A percentile compares a stretch with the other conserved stretches of the same genome.
Conservation (phyloP, 2,113 vertebrate species). For the Zosterops japonicus region DNA sequence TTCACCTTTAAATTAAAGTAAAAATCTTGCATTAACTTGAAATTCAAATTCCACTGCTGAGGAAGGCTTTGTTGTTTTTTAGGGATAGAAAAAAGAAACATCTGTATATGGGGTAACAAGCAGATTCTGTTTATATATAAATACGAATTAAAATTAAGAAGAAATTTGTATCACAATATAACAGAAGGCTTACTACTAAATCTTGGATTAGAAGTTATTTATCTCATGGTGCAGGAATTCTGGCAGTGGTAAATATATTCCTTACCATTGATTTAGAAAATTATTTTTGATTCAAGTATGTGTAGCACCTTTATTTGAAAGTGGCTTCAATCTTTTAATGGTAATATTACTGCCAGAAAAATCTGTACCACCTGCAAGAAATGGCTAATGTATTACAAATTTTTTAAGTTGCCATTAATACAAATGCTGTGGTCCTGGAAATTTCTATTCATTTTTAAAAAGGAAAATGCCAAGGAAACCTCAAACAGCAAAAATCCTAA, state of each 20-base stretch:
- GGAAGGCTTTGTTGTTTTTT: neutral
- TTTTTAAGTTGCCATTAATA: neutral
- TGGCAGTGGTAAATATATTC: neutral
- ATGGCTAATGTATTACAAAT: neutral
- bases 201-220: constrained; percentile 14
- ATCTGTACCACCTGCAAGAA: neutral
- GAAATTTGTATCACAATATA: neutral
- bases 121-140: constrained; percentile 36
- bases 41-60: neutral
- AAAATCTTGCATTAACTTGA: neutral
- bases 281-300: neutral
- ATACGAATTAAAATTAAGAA: neutral
- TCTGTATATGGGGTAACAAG: constrained; percentile 3
- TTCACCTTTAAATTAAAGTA: neutral
- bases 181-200: constrained; percentile 19
- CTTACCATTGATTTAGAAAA: neutral
- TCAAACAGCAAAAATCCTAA: neutral
- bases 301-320: neutral
- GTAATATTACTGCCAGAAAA: neutral
- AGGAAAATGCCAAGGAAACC: neutral
- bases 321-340: neutral
- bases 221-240: neutral
- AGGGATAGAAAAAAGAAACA: neutral
- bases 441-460: neutral
- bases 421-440: neutral